Conservation (phyloP, 2,113 vertebrate species). For the Strix uralensis region DNA sequence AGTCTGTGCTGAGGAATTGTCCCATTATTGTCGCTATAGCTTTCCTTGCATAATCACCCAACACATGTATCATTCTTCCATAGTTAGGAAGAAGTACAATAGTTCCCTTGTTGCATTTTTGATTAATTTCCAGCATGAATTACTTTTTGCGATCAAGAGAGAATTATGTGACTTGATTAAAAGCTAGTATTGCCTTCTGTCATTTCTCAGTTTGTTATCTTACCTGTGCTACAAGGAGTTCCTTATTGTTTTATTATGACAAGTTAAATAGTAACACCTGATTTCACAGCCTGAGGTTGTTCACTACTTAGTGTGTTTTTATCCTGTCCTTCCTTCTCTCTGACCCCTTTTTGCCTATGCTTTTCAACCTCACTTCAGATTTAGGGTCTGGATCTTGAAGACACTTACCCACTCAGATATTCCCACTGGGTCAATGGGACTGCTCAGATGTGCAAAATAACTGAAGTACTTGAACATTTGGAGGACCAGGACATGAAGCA, state of each 20-base stretch:
- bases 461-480: neutral
- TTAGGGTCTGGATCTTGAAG: neutral
- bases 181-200: neutral
- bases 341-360: neutral
- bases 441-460: neutral
- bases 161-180: neutral
- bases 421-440: neutral
- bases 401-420: neutral
- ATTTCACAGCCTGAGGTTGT: neutral
- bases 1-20: neutral
- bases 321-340: neutral
- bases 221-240: neutral
- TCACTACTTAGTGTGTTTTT: neutral
- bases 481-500: neutral
- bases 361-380: neutral
- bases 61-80: neutral
- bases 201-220: neutral
- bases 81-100: neutral
- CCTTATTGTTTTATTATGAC: neutral
- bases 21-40: accelerated
- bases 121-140: neutral
- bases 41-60: neutral
- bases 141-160: neutral
- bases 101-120: neutral
- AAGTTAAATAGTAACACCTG: neutral